Conservation (phyloP, 2,888 invertebrate genomes). For the Ophonus ardosiacus region DNA sequence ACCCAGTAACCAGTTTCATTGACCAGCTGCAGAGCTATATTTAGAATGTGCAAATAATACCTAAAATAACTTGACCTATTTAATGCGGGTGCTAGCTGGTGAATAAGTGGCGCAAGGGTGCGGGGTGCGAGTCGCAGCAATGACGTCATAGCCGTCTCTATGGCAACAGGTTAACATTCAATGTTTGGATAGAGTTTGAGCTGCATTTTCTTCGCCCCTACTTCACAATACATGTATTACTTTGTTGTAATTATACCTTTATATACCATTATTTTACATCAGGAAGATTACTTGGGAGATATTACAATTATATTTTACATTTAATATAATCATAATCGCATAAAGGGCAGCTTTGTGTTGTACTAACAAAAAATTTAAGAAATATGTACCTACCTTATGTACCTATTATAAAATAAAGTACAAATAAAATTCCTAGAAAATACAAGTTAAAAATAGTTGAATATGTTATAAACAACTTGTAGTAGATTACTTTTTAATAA, state of each 20-base stretch:
- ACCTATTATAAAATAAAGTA: too few relatives aligned
- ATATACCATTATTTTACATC: neutral
- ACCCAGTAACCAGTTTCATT: slow-evolving; percentile 18
- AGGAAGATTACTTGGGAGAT: neutral
- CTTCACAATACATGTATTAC: slow-evolving; percentile 46
- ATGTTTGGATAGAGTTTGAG: slow-evolving; percentile 67
- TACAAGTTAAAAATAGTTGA: too few relatives aligned
- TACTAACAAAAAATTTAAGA: too few relatives aligned
- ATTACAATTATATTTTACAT: too few relatives aligned
- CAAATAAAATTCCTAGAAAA: too few relatives aligned
- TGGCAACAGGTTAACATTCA: slow-evolving; percentile 72
- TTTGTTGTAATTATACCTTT: slow-evolving; percentile 38
- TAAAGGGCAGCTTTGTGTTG: too few relatives aligned
- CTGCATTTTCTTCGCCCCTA: slow-evolving; percentile 46
- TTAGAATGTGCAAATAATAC: slow-evolving; percentile 62
- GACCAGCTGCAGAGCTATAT: slow-evolving; percentile 48
- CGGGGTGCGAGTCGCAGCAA: slow-evolving; percentile 69
- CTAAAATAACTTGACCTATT: slow-evolving; percentile 62
- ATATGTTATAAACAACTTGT: too few relatives aligned
- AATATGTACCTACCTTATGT: too few relatives aligned
- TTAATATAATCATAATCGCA: too few relatives aligned
- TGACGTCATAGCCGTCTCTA: slow-evolving; percentile 74
- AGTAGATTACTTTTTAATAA: too few relatives aligned
- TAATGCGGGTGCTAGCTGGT: slow-evolving; percentile 49
- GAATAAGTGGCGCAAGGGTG: slow-evolving; percentile 41